Conservation (phyloP, 2,113 vertebrate genomes). For the Catharus fuscescens region DNA sequence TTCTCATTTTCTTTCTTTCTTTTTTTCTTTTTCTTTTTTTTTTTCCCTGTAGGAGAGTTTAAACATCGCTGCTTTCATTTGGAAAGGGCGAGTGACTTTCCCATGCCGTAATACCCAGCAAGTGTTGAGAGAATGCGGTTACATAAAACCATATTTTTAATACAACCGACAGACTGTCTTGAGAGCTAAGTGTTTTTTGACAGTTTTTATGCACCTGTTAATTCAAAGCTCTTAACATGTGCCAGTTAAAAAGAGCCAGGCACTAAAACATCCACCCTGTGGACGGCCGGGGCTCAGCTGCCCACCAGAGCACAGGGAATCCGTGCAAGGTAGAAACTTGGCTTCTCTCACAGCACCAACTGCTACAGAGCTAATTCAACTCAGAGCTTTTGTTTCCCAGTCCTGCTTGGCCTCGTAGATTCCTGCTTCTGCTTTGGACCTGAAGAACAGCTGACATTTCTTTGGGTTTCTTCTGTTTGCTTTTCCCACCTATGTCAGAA, state of each 20-base stretch:
- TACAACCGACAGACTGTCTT: slow-evolving; percentile 80
- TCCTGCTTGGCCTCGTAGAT: background rate
- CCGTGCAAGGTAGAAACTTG: slow-evolving; percentile 59
- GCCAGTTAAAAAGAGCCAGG: slow-evolving; percentile 83
- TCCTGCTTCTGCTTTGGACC: slow-evolving; percentile 11
- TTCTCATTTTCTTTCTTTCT: background rate
- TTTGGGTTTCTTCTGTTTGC: background rate
- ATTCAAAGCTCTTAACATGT: slow-evolving; percentile 85
- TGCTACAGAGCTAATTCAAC: background rate
- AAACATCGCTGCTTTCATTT: slow-evolving; percentile 29
- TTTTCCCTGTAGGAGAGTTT: background rate
- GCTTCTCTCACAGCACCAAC: background rate
- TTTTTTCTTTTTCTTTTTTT: background rate
- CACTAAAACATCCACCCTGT: slow-evolving; percentile 77
- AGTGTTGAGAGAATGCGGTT: slow-evolving; percentile 77
- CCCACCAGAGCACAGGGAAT: slow-evolving; percentile 44
- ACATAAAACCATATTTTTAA: slow-evolving; percentile 81
- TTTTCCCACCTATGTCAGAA: background rate
- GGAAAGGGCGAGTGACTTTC: slow-evolving; percentile 66
- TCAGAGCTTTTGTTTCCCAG: background rate
- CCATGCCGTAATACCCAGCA: slow-evolving; percentile 60
- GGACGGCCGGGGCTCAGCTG: slow-evolving; percentile 72
- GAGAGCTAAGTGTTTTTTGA: slow-evolving; percentile 83
- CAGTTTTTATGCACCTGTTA: slow-evolving; percentile 86
- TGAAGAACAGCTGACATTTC: background rate